A percentile compares a stretch with the other conserved stretches of the same genome.
Evolutionary conservation across 2,888 invertebrate genomes (phyloP).

Genomic region (Drepanosiphum platanoidis): DNA sequence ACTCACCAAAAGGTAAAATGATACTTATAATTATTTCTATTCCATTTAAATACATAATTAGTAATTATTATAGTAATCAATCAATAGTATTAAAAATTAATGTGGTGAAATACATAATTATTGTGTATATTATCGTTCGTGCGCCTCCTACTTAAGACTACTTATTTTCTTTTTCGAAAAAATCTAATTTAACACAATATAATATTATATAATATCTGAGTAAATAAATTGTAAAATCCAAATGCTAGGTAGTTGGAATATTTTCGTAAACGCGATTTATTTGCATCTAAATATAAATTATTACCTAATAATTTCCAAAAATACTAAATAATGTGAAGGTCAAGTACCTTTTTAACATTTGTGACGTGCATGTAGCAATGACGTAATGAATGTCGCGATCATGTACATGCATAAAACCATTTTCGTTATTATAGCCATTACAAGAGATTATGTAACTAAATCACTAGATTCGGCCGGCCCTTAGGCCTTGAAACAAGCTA

Average conservation of each 20-base stretch:
- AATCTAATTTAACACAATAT: neutral
- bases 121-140: neutral
- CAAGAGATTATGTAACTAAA: constrained; percentile 2
- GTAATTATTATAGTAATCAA: no score
- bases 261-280: neutral
- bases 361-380: neutral
- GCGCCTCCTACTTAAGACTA: neutral
- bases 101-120: no score
- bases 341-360: neutral
- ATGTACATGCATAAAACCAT: neutral
- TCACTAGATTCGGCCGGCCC: neutral
- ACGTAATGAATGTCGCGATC: neutral
- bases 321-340: neutral
- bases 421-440: neutral
- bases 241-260: neutral
- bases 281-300: neutral
- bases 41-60: no score
- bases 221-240: neutral
- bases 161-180: neutral
- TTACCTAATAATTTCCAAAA: neutral
- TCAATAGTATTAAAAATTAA: no score
- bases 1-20: constrained; percentile 39
- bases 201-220: neutral
- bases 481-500: neutral
- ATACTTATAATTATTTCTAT: no score